Conservation (phyloP, 2,888 invertebrate species). For the Sipha maydis region DNA sequence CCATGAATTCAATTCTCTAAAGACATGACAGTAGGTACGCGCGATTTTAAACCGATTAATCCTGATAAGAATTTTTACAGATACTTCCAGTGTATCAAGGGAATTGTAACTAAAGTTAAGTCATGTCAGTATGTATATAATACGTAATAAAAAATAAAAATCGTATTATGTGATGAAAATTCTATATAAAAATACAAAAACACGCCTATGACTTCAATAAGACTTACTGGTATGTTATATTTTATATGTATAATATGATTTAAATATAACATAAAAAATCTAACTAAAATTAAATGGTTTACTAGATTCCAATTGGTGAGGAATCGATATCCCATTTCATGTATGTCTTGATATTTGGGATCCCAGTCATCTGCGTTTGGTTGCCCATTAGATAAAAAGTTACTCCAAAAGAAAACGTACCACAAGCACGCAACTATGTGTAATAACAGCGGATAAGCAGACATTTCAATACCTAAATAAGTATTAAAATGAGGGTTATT, state of each 20-base stretch:
- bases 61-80: too few species aligned
- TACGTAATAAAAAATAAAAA: too few species aligned
- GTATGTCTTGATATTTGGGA: conserved; percentile 16
- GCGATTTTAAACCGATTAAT: too few species aligned
- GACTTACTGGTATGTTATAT: too few species aligned
- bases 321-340: conserved; percentile 66
- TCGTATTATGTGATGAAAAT: too few species aligned
- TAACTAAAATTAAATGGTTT: conserved; percentile 66
- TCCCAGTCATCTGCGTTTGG: neutral
- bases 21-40: too few species aligned
- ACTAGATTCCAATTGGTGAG: conserved; percentile 72
- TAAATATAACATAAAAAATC: neutral
- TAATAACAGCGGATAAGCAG: conserved; percentile 40
- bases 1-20: too few species aligned
- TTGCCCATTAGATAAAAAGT: conserved; percentile 19
- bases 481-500: neutral
- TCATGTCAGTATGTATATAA: too few species aligned
- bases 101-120: too few species aligned
- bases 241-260: neutral
- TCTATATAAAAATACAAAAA: too few species aligned
- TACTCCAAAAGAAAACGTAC: conserved; percentile 57
- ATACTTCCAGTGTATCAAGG: too few species aligned
- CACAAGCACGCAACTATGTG: conserved; percentile 50
- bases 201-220: too few species aligned
- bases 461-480: conserved; percentile 37